These are phyloP conservation scores for Ptyas mucosa DNA, from an alignment of 2,113 vertebrate genomes.

Conservation along the genomic window DNA sequence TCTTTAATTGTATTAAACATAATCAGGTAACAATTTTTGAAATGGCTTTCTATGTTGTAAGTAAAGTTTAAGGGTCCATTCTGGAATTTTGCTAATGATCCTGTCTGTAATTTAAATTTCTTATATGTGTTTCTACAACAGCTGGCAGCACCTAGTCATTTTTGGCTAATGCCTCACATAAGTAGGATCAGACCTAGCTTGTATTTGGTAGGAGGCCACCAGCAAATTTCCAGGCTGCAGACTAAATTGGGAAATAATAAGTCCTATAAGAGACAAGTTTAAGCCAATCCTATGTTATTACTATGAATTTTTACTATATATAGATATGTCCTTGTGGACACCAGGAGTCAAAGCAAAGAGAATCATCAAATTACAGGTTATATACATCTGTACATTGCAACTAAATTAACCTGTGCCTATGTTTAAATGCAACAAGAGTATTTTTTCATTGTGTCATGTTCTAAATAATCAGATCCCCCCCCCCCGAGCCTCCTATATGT, in stretches of 20 bases:
- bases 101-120: background rate
- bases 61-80: background rate
- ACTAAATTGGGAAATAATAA: background rate
- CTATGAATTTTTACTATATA: background rate
- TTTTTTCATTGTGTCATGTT: background rate
- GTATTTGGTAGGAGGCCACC: background rate
- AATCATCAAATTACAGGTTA: background rate
- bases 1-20: background rate
- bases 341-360: background rate
- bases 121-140: background rate
- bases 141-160: background rate
- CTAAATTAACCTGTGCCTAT: background rate
- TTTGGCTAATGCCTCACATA: background rate
- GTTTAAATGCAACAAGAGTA: background rate
- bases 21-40: background rate
- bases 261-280: background rate
- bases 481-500: background rate
- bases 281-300: background rate
- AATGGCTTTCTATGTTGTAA: background rate
- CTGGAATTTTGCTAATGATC: background rate
- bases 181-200: background rate
- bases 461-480: background rate
- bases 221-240: background rate
- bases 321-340: background rate
- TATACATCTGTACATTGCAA: background rate